Base-by-base conservation (phyloP, 2,888 invertebrate species). In the Argyresthia goedartella region DNA sequence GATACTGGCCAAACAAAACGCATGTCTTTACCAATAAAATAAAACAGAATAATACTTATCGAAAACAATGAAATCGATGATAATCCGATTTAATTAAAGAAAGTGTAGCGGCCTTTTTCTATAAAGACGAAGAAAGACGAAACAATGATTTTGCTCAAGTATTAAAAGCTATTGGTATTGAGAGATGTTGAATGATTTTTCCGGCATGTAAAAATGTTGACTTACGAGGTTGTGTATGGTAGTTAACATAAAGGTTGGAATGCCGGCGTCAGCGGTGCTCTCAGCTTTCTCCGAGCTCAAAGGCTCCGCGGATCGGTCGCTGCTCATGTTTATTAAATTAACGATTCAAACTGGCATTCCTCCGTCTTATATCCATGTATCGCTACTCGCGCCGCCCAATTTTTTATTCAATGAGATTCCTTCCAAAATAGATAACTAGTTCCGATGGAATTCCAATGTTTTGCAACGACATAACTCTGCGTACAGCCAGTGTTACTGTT, bases 221-320 rank as follows among this genome's bases (percentile, higher is more conserved):
- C 14, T 51, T 36, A 50, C 16, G 49, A 15, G 36, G 49, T 13
- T 41, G 43, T 34, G 25, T 44, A 44, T 50, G 50, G 33, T 51
- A 41, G 25, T 46, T 46, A 25, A 46, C 46, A 46, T 46, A 42
- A 51, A 16, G 46, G 46, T 43, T 46, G 51, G 51, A 39, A 41
- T 39, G 51, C 13, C 43, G 45, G 42, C 50, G 43, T 16, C 50
- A 33, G 13, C 50, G 9, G 65, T 67, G 64, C 67, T 54, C 58
- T 55, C 74, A 73, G 82, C 81, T 82, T 82, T 82, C 84, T 76
- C 84, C 75, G 66, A 61, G 70, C 71, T 78, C 79, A 81, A 81
- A 81, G 79, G 71, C 67, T 73, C 62, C 67, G 71, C 70, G 66
- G 48, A 55, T 55, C 53, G 51, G 45, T 73, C 73, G 73, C 67